Conservation (phyloP, 2,888 invertebrate species). For the Tachina lurida region DNA sequence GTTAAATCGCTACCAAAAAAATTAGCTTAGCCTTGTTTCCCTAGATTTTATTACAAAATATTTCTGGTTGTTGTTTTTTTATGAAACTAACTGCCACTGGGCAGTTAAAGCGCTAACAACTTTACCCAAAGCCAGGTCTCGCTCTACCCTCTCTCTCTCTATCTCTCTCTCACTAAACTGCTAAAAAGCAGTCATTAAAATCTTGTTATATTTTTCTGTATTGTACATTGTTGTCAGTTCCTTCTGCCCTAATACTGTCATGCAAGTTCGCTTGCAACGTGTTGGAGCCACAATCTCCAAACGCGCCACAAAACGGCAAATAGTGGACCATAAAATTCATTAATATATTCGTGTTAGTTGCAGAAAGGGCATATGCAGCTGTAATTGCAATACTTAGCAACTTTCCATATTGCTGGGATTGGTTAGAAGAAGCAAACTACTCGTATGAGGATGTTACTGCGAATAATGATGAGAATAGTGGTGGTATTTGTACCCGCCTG, state of each 20-base stretch:
- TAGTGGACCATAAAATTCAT: conserved; percentile 37
- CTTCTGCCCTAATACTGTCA: conserved; percentile 16
- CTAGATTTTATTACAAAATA: no score
- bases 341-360: conserved; percentile 38
- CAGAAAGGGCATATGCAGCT: not conserved
- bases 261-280: conserved; percentile 40
- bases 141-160: no score
- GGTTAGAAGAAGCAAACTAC: conserved; percentile 11
- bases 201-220: no score
- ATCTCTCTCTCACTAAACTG: no score
- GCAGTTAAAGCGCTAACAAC: no score
- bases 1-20: no score
- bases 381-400: conserved; percentile 9
- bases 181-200: no score
- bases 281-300: conserved; percentile 29
- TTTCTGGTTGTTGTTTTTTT: no score
- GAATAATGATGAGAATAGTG: conserved; percentile 17
- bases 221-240: no score
- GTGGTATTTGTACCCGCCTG: conserved; percentile 73
- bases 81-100: no score
- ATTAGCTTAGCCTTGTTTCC: no score
- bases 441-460: conserved; percentile 1
- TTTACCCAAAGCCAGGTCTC: no score
- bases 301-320: not conserved
- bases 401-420: not conserved